phyloP scores from a whole-genome alignment of 2,797 vertebrate species.

The Streptopelia turtur region DNA sequence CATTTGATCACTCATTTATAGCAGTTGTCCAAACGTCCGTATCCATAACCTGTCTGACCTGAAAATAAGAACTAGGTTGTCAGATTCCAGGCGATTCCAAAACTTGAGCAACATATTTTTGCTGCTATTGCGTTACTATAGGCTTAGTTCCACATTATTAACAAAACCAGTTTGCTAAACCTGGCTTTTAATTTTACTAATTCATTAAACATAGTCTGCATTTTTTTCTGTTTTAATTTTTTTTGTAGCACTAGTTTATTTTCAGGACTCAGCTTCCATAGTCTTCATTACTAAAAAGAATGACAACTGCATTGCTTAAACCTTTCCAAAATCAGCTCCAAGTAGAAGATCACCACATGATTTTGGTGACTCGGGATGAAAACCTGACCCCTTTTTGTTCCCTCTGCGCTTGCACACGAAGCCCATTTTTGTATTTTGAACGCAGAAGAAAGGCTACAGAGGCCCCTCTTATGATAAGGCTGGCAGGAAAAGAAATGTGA shows the following conservation, averaged over 20 bases:
- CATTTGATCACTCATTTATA: conserved; percentile 90
- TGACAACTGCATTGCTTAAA: conserved; percentile 47
- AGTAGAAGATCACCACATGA: conserved; percentile 58
- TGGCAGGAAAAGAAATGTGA: conserved; percentile 9
- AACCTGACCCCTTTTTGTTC: conserved; percentile 66
- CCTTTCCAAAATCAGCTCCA: conserved; percentile 62
- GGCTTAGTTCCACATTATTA: conserved; percentile 26
- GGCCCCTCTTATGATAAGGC: conserved; percentile 80
- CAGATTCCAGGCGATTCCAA: conserved; percentile 74
- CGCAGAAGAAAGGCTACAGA: neutral
- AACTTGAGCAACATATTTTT: conserved; percentile 63
- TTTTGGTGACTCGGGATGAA: conserved; percentile 66
- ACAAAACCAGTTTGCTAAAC: neutral
- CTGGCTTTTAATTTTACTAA: conserved; percentile 54
- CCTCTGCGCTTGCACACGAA: conserved; percentile 67
- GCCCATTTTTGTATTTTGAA: conserved; percentile 61
- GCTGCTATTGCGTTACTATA: conserved; percentile 53
- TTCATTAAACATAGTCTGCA: neutral
- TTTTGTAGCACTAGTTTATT: conserved; percentile 64
- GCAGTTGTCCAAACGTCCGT: conserved; percentile 82
- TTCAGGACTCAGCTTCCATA: conserved; percentile 51
- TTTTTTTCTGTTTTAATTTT: neutral
- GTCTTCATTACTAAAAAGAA: conserved; percentile 27
- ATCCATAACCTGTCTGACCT: conserved; percentile 75
- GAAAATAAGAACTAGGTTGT: conserved; percentile 62